phyloP scores from a whole-genome alignment of 2,797 vertebrate species.

The Halcyon leucocephala region DNA sequence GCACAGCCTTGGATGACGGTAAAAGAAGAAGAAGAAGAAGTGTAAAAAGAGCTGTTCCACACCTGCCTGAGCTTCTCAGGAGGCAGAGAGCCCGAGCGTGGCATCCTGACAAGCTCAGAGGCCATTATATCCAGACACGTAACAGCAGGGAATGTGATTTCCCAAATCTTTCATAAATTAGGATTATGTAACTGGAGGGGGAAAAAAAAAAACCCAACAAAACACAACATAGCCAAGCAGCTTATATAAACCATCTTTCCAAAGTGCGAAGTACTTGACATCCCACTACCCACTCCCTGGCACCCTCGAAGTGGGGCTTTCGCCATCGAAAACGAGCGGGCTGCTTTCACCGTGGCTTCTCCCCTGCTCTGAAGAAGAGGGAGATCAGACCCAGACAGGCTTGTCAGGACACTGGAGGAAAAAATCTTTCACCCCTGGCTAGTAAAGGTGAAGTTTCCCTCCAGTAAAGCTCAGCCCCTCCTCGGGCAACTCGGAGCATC shows the following conservation, averaged over 20 bases:
- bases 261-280: slow-evolving; percentile 49
- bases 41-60: neutral
- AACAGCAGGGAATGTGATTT: neutral
- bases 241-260: slow-evolving; percentile 49
- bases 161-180: neutral
- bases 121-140: rapidly evolving
- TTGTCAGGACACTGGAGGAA: neutral
- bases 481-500: rapidly evolving
- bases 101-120: neutral
- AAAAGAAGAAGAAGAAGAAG: neutral
- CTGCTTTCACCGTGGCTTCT: neutral
- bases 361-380: neutral
- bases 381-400: neutral
- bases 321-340: neutral
- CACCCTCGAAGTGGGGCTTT: neutral
- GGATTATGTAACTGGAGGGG: neutral
- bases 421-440: neutral
- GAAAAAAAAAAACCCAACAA: neutral
- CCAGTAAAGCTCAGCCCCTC: neutral
- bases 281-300: slow-evolving; percentile 33
- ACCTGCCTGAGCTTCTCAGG: neutral
- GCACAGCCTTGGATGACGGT: neutral
- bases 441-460: neutral
- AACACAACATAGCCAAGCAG: neutral
- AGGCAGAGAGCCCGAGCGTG: neutral